Evolutionary conservation across 2,888 invertebrate genomes (phyloP), one percentile per base, ranked within the genome.

Genomic region (Neuroscelio doddi): DNA sequence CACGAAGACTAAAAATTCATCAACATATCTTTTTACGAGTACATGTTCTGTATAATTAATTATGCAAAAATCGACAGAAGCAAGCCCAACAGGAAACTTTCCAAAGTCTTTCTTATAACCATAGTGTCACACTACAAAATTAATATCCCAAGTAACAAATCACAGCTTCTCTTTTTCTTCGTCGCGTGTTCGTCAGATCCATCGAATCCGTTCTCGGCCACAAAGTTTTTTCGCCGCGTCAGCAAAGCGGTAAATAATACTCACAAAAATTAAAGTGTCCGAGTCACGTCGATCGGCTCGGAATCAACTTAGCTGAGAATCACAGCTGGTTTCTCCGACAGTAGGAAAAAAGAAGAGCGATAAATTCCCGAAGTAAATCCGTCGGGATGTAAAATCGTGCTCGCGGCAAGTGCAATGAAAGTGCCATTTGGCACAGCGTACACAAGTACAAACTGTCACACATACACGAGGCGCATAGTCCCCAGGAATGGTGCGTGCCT

Each of bases 391-490:
- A 79, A 76, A 79, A 69, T 70, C 46, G 52, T 49, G 66, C 67
- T 57, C 65, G 68, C 67, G 68, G 74, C 79, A 76, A 77, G 75
- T 77, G 78, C 79, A 76, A 80, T 79, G 79, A 80, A 80, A 80
- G 77, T 79, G 71, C 76, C 80, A 78, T 80, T 80, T 79, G 78
- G 75, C 68, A 70, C 73, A 70, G 74, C 69, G 65, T 72, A 74
- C 73, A 69, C 73, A 39, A 26, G 24, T 38, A 47, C 34, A 3
- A n/a, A 30, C n/a, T n/a, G 14, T n/a, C 26, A 27, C 42, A 36
- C 55, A 46, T 46, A 56, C 63, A 68, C 65, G 67, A 46, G 49
- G 47, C 55, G 68, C 52, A 47, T 47, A 12, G 16, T 29, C 56
- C 52, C 63, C 42, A 46, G 24, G 24, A 77, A 70, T 71, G 73